These are phyloP conservation scores for Sphaerophoria taeniata DNA, from an alignment of 2,888 invertebrate genomes.

Conservation along the genomic window DNA sequence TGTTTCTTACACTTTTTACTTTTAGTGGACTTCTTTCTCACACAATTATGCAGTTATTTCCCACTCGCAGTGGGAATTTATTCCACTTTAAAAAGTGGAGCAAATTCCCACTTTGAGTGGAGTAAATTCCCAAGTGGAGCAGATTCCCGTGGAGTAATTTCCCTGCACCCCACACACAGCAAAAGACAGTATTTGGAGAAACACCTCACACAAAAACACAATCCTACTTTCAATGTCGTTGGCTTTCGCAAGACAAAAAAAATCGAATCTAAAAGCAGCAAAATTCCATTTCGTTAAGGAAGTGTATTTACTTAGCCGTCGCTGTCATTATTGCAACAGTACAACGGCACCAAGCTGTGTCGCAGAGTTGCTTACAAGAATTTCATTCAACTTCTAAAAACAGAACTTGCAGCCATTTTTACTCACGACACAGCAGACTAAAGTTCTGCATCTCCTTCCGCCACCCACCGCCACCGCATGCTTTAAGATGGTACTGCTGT, in stretches of 20 bases:
- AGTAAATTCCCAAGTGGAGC: no score
- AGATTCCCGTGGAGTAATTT: no score
- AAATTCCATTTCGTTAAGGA: conserved; percentile 62
- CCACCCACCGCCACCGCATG: conserved; percentile 19
- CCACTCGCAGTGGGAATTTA: no score
- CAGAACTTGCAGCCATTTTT: conserved; percentile 63
- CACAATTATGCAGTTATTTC: no score
- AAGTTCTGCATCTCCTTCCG: conserved; percentile 24
- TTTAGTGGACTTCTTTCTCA: no score
- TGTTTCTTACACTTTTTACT: no score
- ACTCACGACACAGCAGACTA: conserved; percentile 60
- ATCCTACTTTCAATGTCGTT: conserved; percentile 66
- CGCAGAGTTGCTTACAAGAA: conserved; percentile 36
- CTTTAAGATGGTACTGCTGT: conserved; percentile 52
- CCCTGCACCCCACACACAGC: no score
- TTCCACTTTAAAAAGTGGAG: no score
- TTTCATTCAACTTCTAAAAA: conserved; percentile 70
- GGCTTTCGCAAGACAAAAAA: conserved; percentile 20
- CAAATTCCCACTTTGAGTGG: no score
- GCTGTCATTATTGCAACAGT: conserved; percentile 19
- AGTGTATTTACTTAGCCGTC: conserved; percentile 53
- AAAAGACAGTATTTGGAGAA: background rate
- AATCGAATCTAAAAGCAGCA: conserved; percentile 50
- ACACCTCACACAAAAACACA: conserved; percentile 31
- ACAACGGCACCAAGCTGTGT: background rate